Evolutionary conservation across 1,140 invertebrate species (phyloP).

Genomic region (Ooceraea biroi): DNA sequence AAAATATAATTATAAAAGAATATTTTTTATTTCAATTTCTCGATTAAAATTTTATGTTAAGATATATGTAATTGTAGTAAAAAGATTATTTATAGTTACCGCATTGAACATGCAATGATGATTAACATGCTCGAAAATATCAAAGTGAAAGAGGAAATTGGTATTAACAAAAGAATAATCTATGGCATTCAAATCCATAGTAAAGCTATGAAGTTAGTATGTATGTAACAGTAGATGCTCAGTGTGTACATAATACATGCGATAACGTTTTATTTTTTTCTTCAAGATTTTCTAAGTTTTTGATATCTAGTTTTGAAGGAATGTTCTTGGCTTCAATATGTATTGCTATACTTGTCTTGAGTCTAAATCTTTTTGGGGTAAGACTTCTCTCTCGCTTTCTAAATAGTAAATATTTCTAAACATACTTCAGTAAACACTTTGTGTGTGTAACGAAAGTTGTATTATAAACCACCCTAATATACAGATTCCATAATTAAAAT

Average conservation of each 20-base stretch:
- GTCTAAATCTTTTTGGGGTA: conserved; percentile 8
- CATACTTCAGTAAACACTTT: too few relatives aligned
- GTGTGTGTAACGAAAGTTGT: too few relatives aligned
- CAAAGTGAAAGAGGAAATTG: background rate
- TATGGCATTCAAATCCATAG: background rate
- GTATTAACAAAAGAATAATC: background rate
- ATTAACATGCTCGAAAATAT: background rate
- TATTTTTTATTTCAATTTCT: background rate
- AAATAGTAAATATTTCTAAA: too few relatives aligned
- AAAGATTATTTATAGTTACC: conserved; percentile 6
- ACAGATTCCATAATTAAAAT: too few relatives aligned
- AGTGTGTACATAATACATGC: background rate
- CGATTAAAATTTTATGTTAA: too few relatives aligned
- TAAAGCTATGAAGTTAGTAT: conserved; percentile 31
- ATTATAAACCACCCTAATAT: too few relatives aligned
- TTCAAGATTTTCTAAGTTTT: background rate
- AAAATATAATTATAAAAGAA: background rate
- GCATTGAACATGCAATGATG: conserved; percentile 12
- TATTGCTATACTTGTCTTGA: background rate
- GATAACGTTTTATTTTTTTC: background rate
- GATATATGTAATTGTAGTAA: background rate
- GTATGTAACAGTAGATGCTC: background rate
- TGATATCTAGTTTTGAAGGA: conserved; percentile 11
- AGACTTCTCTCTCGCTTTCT: too few relatives aligned
- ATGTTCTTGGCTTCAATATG: background rate